Percentiles rank a stretch among this genome's conserved stretches.
Evolutionary conservation across 2,888 invertebrate genomes (phyloP).

Genomic region (Danaus chrysippus): DNA sequence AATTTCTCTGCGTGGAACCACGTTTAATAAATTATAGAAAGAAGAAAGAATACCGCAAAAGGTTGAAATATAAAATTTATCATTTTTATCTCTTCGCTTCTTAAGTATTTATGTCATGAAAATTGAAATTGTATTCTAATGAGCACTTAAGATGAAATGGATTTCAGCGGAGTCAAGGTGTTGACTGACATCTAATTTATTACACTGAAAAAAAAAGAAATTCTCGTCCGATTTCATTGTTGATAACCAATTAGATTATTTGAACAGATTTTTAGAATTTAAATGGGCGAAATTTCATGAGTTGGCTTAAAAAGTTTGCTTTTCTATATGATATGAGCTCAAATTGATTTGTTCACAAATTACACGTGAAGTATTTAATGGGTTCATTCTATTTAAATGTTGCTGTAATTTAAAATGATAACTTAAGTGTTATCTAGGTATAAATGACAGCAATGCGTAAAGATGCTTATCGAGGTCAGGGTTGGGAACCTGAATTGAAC

Average conservation of each 20-base stretch:
- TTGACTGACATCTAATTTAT: slow-evolving; percentile 18
- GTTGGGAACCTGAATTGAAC: background rate
- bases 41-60: background rate
- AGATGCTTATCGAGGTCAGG: slow-evolving; percentile 3
- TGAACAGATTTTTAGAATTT: background rate
- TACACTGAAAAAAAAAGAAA: slow-evolving; percentile 10
- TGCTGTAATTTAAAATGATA: too few relatives aligned
- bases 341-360: too few relatives aligned
- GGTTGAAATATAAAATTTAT: slow-evolving; percentile 1
- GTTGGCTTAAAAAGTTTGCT: background rate
- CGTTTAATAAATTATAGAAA: background rate
- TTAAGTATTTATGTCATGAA: slow-evolving; percentile 9
- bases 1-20: background rate
- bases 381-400: too few relatives aligned
- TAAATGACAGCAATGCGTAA: slow-evolving; percentile 6
- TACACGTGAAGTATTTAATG: too few relatives aligned
- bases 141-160: slow-evolving; percentile 14
- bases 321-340: background rate
- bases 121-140: slow-evolving; percentile 19
- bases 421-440: background rate
- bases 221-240: slow-evolving; percentile 11
- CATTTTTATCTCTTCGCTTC: slow-evolving; percentile 2
- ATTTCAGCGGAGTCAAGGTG: slow-evolving; percentile 17
- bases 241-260: background rate
- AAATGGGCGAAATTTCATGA: background rate